These are phyloP conservation scores for Caenorhabditis becei DNA, from an alignment of 2,888 invertebrate genomes.

Conservation along the genomic window DNA sequence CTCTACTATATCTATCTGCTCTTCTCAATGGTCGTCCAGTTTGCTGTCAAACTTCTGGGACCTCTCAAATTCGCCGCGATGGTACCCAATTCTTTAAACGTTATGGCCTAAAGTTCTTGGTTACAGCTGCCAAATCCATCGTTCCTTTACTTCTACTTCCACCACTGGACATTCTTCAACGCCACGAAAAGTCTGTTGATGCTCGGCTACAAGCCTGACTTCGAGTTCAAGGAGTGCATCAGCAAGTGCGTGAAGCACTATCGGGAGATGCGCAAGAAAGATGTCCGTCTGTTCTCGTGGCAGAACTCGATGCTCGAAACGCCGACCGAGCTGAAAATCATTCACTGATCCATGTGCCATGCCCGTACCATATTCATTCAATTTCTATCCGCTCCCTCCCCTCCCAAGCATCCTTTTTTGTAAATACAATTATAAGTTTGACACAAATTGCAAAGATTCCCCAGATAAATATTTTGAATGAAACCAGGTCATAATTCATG, in stretches of 20 bases:
- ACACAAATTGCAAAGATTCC: neutral
- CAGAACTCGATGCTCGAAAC: slow-evolving; percentile 45
- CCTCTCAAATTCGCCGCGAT: slow-evolving; percentile 35
- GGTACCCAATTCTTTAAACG: neutral
- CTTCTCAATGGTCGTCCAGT: slow-evolving; percentile 45
- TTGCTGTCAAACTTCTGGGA: slow-evolving; percentile 35
- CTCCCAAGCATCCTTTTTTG: neutral
- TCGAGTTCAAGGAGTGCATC: slow-evolving; percentile 51
- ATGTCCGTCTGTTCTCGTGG: slow-evolving; percentile 55
- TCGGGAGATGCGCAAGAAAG: slow-evolving; percentile 47
- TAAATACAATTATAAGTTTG: slow-evolving; percentile 5
- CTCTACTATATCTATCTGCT: slow-evolving; percentile 68
- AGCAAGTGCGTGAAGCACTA: slow-evolving; percentile 43
- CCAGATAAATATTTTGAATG: slow-evolving; percentile 6
- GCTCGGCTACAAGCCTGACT: slow-evolving; percentile 62
- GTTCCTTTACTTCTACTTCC: slow-evolving; percentile 75
- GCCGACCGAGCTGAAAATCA: neutral
- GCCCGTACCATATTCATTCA: neutral
- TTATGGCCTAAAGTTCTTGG: neutral
- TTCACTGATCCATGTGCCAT: neutral
- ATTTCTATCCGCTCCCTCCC: no score
- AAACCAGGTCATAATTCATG: neutral
- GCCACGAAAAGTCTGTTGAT: slow-evolving; percentile 70
- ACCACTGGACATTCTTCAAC: slow-evolving; percentile 79
- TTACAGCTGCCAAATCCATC: slow-evolving; percentile 73